Evolutionary conservation across 2,888 invertebrate species (phyloP).

Genomic region (Thumatha senex): DNA sequence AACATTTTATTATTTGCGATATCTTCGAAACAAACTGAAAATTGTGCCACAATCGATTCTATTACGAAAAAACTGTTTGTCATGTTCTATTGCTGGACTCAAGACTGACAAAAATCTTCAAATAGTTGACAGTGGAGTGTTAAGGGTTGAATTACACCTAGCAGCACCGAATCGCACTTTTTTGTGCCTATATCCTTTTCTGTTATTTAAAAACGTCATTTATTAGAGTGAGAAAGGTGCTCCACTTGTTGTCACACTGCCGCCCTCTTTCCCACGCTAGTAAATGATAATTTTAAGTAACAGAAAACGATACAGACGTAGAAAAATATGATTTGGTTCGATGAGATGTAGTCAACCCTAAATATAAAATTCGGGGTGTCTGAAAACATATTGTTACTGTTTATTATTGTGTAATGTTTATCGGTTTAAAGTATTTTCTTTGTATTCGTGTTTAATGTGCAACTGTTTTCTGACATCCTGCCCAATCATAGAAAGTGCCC

Average conservation of each 20-base stretch:
- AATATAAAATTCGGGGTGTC: constrained; percentile 57
- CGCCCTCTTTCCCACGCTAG: no score
- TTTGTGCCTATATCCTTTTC: no score
- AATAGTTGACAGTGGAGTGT: constrained; percentile 56
- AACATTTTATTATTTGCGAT: constrained; percentile 41
- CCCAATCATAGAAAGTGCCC: constrained; percentile 60
- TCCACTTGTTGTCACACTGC: no score
- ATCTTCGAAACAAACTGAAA: constrained; percentile 30
- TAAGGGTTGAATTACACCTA: no score
- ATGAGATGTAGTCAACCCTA: no score
- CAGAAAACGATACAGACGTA: no score
- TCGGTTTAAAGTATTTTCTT: constrained; percentile 26
- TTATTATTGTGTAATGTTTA: constrained; percentile 16
- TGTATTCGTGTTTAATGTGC: constrained; percentile 17
- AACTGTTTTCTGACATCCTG: constrained; percentile 64
- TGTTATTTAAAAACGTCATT: no score
- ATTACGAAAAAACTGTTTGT: constrained; percentile 39
- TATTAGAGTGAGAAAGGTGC: no score
- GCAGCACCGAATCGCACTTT: no score
- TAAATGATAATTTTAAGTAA: no score
- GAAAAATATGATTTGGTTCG: no score
- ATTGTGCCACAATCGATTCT: constrained; percentile 43
- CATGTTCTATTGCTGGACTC: constrained; percentile 55
- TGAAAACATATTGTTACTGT: constrained; percentile 42
- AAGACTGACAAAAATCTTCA: constrained; percentile 70